Base-by-base conservation (phyloP, 2,113 vertebrate species). In the Myodes glareolus region DNA sequence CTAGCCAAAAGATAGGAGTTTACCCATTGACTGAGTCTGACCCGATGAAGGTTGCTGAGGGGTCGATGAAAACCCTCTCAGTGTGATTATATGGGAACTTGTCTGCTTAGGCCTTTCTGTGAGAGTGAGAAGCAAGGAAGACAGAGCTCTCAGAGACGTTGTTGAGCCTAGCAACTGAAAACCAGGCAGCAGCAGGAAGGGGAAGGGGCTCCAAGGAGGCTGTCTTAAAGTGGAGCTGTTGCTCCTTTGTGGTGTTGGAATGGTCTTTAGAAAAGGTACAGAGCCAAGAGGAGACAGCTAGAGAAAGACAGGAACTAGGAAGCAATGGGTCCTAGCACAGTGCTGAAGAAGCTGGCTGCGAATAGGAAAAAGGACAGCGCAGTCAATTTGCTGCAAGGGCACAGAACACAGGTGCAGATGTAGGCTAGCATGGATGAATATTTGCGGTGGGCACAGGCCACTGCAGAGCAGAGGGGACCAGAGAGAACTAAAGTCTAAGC, bases 41-140 rank as follows among this genome's bases (percentile, higher is more conserved):
- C 45, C 87, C 36, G 61, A 73, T 72, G 63, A 76, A 88, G 63
- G 9, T 84, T 67, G 29, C 80, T 75, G 6, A 61, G 90, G 76
- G 94, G 39, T 86, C 86, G 50, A 93, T 17, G 9, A 88, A 52
- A 96, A 87, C 61, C 39, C 73, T 86, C 94, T 68, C 55, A 31
- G 6, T 45, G 16, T 45, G 91, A 73, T 77, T 61, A 42, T 7
- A 21, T 31, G 47, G 78, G 25, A 88, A 76, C 90, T 85, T 72
- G 89, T 91, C 67, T 96, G 93, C 61, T 36, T 45, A 78, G 63
- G 27, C 70, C 76, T 5, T 77, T 45, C 77, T 65, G 80, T 65
- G 58, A 75, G 36, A 90, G 52, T 21, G 36, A 47, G 82, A 86
- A 42, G 29, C 42, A 47, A 96, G 29, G n/a, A 87, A 77, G 42